phyloP scores from a whole-genome alignment of 2,888 invertebrate species.

The Coelogynopora nodosa region DNA sequence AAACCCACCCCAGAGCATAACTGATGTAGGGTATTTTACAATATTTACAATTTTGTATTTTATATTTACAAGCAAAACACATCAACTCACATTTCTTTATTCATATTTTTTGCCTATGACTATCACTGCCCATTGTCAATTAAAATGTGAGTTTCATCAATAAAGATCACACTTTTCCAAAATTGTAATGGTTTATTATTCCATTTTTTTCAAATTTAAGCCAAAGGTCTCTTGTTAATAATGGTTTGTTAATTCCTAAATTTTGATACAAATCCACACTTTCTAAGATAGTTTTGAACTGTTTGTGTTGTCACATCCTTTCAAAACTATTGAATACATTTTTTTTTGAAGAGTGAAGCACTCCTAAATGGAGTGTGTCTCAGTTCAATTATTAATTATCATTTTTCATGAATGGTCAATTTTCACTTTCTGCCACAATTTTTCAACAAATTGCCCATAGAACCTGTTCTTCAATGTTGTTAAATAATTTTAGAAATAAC shows the following conservation, averaged over 20 bases:
- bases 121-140: conserved; percentile 22
- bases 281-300: conserved; percentile 20
- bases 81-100: conserved; percentile 20
- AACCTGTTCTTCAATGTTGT: no score
- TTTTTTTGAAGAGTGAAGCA: conserved; percentile 19
- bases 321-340: not conserved
- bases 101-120: conserved; percentile 5
- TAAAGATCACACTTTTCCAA: not conserved
- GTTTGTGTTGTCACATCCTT: conserved; percentile 27
- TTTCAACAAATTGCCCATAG: conserved; percentile 20
- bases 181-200: conserved; percentile 13
- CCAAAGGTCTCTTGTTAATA: not conserved
- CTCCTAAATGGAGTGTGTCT: not conserved
- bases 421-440: conserved; percentile 24
- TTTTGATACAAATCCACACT: not conserved
- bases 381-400: conserved; percentile 27
- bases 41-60: no score
- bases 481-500: no score
- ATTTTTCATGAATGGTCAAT: conserved; percentile 5
- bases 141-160: conserved; percentile 3
- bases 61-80: conserved; percentile 21
- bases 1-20: conserved; percentile 28
- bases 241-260: not conserved
- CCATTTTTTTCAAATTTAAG: not conserved
- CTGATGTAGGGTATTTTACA: conserved; percentile 28